Evolutionary conservation across 2,113 vertebrate species (phyloP), one percentile per base, ranked within the genome.

Genomic region (Plotosus lineatus): DNA sequence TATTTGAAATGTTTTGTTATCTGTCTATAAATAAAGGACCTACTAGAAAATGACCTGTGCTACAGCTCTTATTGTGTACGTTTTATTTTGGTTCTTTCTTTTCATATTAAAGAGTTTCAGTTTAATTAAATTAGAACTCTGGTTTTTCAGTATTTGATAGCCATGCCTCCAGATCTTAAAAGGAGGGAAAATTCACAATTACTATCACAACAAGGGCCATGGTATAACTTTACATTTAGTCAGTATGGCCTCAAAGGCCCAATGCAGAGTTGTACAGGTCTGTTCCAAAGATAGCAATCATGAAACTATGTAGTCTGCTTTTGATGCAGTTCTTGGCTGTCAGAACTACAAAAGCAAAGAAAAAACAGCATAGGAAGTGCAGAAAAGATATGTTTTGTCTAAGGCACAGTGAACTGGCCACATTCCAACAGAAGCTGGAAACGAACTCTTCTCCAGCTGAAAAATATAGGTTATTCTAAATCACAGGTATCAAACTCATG

Each of bases 201-300:
- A 82, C 42, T 63, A 53, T 80, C 23, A 82, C 15, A 60, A 74
- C 36, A 68, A 44, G 42, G 68, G 72, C 66, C 17, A 55, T 36
- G 63, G 44, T 84, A 77, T 78, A 50, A 61, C 31, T 65, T 76
- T 79, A 68, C 38, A 77, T 69, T 77, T 77, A 85, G 86, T 80
- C 79, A 81, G 19, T 48, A 53, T 53, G 19, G 12, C 71, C 44
- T 79, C 58, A 84, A 56, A 77, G 31, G 53, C 26, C 66, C 19
- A 74, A 40, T 69, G 31, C 53, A 81, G 55, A 36, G 51, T 31
- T 56, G 23, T 23, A 42, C 71, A 55, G 60, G 68, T 50, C 81
- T 68, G 46, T 55, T 58, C 28, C 65, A 71, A 83, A 77, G 82
- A 85, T 85, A 61, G 46, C 42, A 75, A 84, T 86, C 80, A 74